These are phyloP conservation scores for Drosophila jambulina DNA, from an alignment of 1,140 invertebrate genomes.

Conservation along the genomic window DNA sequence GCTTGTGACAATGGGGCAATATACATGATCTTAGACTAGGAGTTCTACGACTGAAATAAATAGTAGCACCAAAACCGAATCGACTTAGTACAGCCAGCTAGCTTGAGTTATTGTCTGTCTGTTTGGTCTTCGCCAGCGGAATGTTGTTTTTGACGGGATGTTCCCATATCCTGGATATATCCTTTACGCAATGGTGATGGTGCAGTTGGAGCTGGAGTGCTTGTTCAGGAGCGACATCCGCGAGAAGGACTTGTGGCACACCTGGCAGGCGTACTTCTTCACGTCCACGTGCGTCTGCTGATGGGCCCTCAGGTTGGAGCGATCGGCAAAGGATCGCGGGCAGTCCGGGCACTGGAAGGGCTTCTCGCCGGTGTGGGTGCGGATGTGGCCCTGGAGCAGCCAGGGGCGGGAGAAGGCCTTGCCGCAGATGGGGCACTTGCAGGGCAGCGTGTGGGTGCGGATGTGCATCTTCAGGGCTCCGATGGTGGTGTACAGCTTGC, in stretches of 20 bases:
- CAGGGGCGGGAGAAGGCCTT: constrained; percentile 99
- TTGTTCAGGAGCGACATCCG: constrained; percentile 97
- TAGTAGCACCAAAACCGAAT: constrained; percentile 78
- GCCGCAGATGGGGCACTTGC: constrained; percentile 98
- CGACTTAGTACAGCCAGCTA: constrained; percentile 50
- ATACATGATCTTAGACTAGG: constrained; percentile 63
- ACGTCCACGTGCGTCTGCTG: constrained; percentile 88
- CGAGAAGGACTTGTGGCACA: constrained; percentile 88
- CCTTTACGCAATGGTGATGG: constrained; percentile 77
- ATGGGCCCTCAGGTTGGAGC: constrained; percentile 91
- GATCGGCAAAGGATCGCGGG: constrained; percentile 97
- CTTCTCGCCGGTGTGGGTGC: constrained; percentile 95
- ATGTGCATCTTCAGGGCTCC: constrained; percentile 90
- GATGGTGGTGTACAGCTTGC: constrained; percentile 86
- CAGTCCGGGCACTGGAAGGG: constrained; percentile 98
- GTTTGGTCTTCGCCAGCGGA: constrained; percentile 78
- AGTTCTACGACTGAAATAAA: constrained; percentile 50
- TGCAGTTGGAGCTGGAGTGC: constrained; percentile 87
- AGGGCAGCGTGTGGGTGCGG: constrained; percentile 94
- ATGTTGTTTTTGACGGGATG: constrained; percentile 43
- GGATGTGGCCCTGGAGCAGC: constrained; percentile 97
- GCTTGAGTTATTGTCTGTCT: constrained; percentile 67
- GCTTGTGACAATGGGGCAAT: constrained; percentile 65
- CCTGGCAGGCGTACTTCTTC: constrained; percentile 86
- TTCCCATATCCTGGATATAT: background rate